Percentiles rank a stretch among this genome's conserved stretches.
phyloP scores from a whole-genome alignment of 2,888 invertebrate species.

The Choreutis nemorana region DNA sequence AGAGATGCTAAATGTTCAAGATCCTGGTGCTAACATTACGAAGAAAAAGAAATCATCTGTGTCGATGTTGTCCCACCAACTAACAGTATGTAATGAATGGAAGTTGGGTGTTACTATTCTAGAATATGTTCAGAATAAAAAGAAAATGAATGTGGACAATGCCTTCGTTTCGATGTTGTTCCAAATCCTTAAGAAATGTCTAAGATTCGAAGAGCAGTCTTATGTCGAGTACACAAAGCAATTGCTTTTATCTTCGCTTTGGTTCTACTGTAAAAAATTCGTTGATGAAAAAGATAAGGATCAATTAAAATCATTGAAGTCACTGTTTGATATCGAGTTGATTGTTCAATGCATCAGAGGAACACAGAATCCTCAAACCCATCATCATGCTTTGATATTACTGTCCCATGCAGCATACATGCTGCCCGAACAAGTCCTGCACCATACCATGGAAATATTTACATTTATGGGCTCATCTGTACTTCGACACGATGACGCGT shows the following conservation, averaged over 20 bases:
- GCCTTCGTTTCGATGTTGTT: slow-evolving; percentile 78
- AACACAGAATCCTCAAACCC: slow-evolving; percentile 94
- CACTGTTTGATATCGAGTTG: slow-evolving; percentile 73
- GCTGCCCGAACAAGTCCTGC: slow-evolving; percentile 84
- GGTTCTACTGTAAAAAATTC: slow-evolving; percentile 74
- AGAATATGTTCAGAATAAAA: slow-evolving; percentile 87
- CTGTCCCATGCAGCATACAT: slow-evolving; percentile 81
- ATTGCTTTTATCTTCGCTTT: slow-evolving; percentile 78
- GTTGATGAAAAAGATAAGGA: slow-evolving; percentile 41
- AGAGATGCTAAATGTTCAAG: slow-evolving; percentile 64
- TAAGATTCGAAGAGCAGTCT: slow-evolving; percentile 82
- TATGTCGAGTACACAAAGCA: slow-evolving; percentile 91
- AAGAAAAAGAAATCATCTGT: slow-evolving; percentile 47
- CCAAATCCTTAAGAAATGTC: slow-evolving; percentile 78
- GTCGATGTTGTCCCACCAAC: slow-evolving; percentile 63
- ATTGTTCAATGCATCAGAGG: slow-evolving; percentile 89
- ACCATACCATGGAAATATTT: slow-evolving; percentile 96
- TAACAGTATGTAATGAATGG: slow-evolving; percentile 76
- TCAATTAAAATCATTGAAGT: slow-evolving; percentile 48
- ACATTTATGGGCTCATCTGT: slow-evolving; percentile 97
- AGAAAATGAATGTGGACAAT: slow-evolving; percentile 74
- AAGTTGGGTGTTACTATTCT: slow-evolving; percentile 79
- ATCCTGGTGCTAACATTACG: slow-evolving; percentile 34
- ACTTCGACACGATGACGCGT: slow-evolving; percentile 91
- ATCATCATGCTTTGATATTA: slow-evolving; percentile 89